A percentile compares a stretch with the other conserved stretches of the same genome.
These are phyloP conservation scores for Notolabrus celidotus DNA, from an alignment of 2,797 vertebrate species.

Conservation along the genomic window DNA sequence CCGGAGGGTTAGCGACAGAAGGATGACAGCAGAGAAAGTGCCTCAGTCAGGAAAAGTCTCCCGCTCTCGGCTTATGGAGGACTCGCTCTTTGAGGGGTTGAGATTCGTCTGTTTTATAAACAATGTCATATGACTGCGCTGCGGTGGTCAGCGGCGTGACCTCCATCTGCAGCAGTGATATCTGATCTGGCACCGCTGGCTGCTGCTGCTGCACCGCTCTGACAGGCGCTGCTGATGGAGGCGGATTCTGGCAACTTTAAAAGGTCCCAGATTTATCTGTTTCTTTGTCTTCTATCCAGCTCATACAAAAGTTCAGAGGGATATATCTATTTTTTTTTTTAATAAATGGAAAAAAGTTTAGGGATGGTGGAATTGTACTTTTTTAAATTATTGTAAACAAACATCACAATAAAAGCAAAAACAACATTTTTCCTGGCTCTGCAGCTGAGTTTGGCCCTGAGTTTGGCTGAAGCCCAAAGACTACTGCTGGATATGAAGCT, in stretches of 20 bases:
- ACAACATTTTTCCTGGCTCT: too few species aligned
- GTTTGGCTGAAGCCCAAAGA: background rate
- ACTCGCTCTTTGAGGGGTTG: conserved; percentile 8
- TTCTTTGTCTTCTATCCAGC: conserved; percentile 6
- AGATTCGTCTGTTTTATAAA: conserved; percentile 53
- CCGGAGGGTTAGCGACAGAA: conserved; percentile 34
- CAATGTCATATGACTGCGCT: conserved; percentile 22
- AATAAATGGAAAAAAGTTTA: background rate
- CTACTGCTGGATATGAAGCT: background rate
- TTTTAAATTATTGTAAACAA: background rate
- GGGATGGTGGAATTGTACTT: background rate
- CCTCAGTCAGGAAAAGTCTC: conserved; percentile 55
- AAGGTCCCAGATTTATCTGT: conserved; percentile 8
- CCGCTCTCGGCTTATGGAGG: conserved; percentile 29
- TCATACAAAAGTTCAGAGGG: background rate
- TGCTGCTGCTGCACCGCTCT: conserved; percentile 22
- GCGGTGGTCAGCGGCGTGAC: conserved; percentile 39
- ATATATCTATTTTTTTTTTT: background rate
- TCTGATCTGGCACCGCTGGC: conserved; percentile 44
- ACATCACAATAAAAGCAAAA: background rate
- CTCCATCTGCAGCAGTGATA: conserved; percentile 39
- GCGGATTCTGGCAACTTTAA: conserved; percentile 23
- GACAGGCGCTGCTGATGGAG: conserved; percentile 43
- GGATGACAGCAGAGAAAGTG: conserved; percentile 61
- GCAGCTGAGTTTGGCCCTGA: background rate